Conservation (phyloP, 2,797 vertebrate genomes). For the Rhadinocentrus ornatus region DNA sequence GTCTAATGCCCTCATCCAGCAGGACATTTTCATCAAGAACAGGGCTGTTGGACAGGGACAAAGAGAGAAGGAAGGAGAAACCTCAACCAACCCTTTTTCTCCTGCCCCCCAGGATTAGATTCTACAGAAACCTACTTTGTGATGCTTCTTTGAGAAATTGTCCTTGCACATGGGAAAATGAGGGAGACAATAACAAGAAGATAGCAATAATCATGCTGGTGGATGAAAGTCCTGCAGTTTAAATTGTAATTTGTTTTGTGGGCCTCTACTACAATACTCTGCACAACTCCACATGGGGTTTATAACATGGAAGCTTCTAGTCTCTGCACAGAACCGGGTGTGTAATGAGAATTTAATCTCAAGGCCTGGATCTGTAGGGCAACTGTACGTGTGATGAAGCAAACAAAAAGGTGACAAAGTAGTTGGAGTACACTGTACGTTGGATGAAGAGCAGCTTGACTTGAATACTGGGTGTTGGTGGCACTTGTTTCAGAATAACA, state of each 20-base stretch:
- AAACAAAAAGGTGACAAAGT: background rate
- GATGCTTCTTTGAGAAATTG: constrained; percentile 51
- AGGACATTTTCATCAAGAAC: constrained; percentile 83
- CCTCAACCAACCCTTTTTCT: constrained; percentile 61
- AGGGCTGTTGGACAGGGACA: constrained; percentile 62
- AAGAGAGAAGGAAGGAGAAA: constrained; percentile 57
- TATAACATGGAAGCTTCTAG: constrained; percentile 18
- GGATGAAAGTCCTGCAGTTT: constrained; percentile 50
- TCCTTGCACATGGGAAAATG: constrained; percentile 37
- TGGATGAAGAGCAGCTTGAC: background rate
- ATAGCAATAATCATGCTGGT: constrained; percentile 42
- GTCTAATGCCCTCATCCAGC: constrained; percentile 82
- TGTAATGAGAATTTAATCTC: constrained; percentile 29
- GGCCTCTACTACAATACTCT: constrained; percentile 13
- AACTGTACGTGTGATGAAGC: constrained; percentile 4
- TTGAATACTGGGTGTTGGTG: background rate
- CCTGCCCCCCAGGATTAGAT: constrained; percentile 64
- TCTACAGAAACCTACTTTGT: constrained; percentile 64
- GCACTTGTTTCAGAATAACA: background rate
- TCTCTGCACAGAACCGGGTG: constrained; percentile 3
- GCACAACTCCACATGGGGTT: constrained; percentile 25
- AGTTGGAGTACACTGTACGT: background rate
- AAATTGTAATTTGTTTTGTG: constrained; percentile 43
- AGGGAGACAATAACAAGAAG: constrained; percentile 35
- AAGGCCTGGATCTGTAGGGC: background rate